phyloP scores from a whole-genome alignment of 2,797 vertebrate species.

The Melanotaenia nigrans region DNA sequence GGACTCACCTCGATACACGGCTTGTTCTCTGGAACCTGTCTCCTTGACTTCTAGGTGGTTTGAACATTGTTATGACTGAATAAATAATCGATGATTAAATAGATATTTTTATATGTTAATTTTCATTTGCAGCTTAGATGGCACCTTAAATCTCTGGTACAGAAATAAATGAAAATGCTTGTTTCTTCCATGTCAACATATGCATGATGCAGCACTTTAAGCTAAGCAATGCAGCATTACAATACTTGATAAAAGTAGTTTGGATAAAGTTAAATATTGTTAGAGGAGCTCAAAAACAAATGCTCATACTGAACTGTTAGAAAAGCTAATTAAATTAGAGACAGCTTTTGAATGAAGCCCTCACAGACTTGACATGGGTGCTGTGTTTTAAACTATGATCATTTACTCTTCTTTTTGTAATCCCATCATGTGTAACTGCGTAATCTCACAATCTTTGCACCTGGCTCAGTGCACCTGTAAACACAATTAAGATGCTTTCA shows the following conservation, averaged over 20 bases:
- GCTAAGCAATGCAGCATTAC: too few species aligned
- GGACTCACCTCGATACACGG: too few species aligned
- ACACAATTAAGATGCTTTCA: conserved; percentile 62
- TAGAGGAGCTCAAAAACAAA: conserved; percentile 41
- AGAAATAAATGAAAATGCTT: not conserved
- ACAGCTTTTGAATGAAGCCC: conserved; percentile 26
- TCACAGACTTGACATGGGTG: conserved; percentile 14
- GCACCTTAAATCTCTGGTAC: not conserved
- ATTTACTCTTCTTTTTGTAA: conserved; percentile 40
- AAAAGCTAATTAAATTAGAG: conserved; percentile 42
- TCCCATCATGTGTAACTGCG: conserved; percentile 40
- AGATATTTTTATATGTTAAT: too few species aligned
- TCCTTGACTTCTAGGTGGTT: too few species aligned
- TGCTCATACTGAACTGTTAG: conserved; percentile 37
- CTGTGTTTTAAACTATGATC: conserved; percentile 16
- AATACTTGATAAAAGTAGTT: not conserved
- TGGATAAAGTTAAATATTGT: conserved; percentile 24
- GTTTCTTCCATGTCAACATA: too few species aligned
- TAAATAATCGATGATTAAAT: too few species aligned
- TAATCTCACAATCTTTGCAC: conserved; percentile 55
- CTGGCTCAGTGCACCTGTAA: conserved; percentile 58
- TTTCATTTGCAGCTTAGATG: not conserved
- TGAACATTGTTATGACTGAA: not conserved
- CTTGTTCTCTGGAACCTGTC: too few species aligned
- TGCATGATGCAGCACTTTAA: not conserved